phyloP scores from a whole-genome alignment of 2,888 invertebrate species.

The Amphiduros pacificus region DNA sequence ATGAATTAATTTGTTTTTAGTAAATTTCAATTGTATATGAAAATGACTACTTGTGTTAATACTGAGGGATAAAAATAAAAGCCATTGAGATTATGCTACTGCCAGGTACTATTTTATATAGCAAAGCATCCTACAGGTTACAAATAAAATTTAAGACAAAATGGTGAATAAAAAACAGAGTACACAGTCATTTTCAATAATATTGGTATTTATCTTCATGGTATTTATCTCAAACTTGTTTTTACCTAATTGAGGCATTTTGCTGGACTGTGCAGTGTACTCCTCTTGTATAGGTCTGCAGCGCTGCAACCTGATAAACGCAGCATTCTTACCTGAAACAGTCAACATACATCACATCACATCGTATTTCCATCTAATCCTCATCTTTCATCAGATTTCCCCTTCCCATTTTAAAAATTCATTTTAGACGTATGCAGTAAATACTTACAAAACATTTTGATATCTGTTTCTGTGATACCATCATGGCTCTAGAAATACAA shows the following conservation, averaged over 20 bases:
- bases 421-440: no score
- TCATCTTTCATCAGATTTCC: background rate
- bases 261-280: constrained; percentile 65
- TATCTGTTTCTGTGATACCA: constrained; percentile 69
- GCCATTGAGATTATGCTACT: no score
- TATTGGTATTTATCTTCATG: no score
- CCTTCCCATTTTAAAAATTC: no score
- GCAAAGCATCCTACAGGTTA: no score
- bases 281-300: constrained; percentile 78
- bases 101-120: no score
- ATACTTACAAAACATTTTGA: constrained; percentile 76
- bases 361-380: background rate
- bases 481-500: constrained; percentile 30
- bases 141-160: no score
- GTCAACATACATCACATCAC: background rate
- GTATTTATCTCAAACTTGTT: background rate
- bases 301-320: constrained; percentile 76
- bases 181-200: no score
- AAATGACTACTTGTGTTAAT: no score
- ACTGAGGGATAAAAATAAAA: background rate
- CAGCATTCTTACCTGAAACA: constrained; percentile 72
- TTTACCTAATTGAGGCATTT: constrained; percentile 32
- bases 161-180: no score
- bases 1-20: no score
- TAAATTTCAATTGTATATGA: no score